Conservation (phyloP, 2,113 vertebrate genomes). For the Okapia johnstoni region DNA sequence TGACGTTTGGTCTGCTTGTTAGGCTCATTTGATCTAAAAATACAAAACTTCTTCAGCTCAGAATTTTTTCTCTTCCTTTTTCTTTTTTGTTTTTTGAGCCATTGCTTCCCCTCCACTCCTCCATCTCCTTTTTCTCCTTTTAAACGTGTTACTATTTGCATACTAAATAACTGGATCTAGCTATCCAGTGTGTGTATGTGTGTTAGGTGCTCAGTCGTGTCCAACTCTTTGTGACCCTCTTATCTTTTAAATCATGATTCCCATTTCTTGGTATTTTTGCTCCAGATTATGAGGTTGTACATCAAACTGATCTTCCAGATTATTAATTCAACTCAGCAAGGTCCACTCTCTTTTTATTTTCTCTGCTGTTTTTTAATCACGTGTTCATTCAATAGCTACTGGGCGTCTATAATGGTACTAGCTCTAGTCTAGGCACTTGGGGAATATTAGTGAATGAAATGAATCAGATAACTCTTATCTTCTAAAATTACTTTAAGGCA, state of each 20-base stretch:
- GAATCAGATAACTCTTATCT: background rate
- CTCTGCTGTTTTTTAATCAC: background rate
- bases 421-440: background rate
- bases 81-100: background rate
- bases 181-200: background rate
- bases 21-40: slow-evolving; percentile 25
- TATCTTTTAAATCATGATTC: background rate
- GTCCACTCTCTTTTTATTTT: background rate
- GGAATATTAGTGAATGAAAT: background rate
- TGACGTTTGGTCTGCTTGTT: background rate
- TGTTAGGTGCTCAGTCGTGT: background rate
- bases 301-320: background rate
- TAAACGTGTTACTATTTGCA: background rate
- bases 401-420: background rate
- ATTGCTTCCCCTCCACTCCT: background rate
- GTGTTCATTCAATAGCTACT: background rate
- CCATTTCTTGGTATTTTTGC: background rate
- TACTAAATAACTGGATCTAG: background rate
- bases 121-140: background rate
- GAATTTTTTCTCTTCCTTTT: background rate
- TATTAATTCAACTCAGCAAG: background rate
- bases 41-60: background rate
- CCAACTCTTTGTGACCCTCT: background rate
- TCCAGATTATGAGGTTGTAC: background rate
- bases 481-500: background rate